These are phyloP conservation scores for Euura lappo DNA, from an alignment of 1,140 invertebrate genomes.

Conservation along the genomic window DNA sequence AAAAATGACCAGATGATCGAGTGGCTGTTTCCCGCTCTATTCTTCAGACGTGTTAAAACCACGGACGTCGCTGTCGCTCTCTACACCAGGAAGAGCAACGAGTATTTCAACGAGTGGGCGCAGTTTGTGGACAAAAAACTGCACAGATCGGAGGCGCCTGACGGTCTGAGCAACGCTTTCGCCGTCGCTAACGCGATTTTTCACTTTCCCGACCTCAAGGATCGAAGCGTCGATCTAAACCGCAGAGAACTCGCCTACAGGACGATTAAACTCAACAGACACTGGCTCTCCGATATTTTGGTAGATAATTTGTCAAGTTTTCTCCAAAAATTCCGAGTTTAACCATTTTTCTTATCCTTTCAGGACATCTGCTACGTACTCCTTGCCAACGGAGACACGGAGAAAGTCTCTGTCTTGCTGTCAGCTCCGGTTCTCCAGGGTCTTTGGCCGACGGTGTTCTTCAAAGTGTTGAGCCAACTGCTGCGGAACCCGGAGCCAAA, in stretches of 20 bases:
- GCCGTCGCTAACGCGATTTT: constrained; percentile 44
- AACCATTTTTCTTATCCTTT: constrained; percentile 20
- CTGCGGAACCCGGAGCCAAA: constrained; percentile 18
- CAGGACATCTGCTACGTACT: constrained; percentile 43
- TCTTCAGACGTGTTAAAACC: constrained; percentile 25
- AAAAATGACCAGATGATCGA: constrained; percentile 33
- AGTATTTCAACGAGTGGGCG: constrained; percentile 43
- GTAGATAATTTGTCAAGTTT: constrained; percentile 26
- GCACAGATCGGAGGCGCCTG: constrained; percentile 21
- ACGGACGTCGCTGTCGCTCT: constrained; percentile 45
- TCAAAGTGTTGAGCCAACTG: constrained; percentile 37
- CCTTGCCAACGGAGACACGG: constrained; percentile 31
- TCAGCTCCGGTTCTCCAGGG: constrained; percentile 30
- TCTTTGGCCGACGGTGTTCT: constrained; percentile 41
- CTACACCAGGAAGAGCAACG: constrained; percentile 43
- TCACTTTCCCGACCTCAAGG: constrained; percentile 20
- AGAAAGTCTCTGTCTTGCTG: constrained; percentile 36
- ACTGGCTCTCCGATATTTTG: constrained; percentile 50
- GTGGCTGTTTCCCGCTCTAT: constrained; percentile 39
- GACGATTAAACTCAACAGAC: constrained; percentile 32
- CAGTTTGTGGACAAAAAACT: constrained; percentile 36
- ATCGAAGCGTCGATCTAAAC: constrained; percentile 22
- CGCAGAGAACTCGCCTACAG: constrained; percentile 41
- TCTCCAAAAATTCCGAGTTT: neutral
- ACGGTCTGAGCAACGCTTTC: constrained; percentile 28